A percentile compares a stretch with the other conserved stretches of the same genome.
phyloP scores from a whole-genome alignment of 2,113 vertebrate genomes.

The Romanogobio albipinnatus region DNA sequence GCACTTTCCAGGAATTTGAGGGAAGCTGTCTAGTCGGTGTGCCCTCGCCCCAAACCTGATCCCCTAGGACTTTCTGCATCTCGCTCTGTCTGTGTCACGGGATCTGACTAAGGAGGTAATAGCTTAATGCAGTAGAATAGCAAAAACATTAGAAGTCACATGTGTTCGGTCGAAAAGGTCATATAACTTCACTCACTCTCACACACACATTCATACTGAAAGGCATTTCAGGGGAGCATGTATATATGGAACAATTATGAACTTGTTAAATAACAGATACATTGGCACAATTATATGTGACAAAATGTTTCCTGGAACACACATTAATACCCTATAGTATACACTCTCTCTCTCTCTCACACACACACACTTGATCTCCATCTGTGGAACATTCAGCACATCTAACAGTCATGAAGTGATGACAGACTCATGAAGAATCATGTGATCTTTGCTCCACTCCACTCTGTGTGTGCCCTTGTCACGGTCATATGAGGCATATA shows the following conservation, averaged over 20 bases:
- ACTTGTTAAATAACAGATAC: conserved; percentile 5
- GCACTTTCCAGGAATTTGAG: background rate
- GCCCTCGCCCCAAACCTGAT: background rate
- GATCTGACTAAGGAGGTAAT: conserved; percentile 39
- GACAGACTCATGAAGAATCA: conserved; percentile 34
- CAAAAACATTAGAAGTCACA: conserved; percentile 50
- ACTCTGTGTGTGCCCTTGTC: conserved; percentile 22
- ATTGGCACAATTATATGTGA: background rate
- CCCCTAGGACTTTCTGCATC: background rate
- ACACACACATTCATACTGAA: background rate
- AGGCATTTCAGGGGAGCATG: background rate
- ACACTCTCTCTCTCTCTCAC: background rate
- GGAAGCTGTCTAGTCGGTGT: background rate
- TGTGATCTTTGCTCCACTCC: conserved; percentile 9
- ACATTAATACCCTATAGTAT: background rate
- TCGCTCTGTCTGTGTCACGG: conserved; percentile 18
- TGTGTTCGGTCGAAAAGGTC: conserved; percentile 43
- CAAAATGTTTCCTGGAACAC: background rate
- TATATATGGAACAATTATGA: background rate
- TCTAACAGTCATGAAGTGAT: conserved; percentile 40
- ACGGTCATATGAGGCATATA: conserved; percentile 24
- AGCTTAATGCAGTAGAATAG: conserved; percentile 50
- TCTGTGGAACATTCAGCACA: background rate
- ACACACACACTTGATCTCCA: background rate
- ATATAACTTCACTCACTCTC: background rate